Base-by-base conservation (phyloP, 2,797 vertebrate species). In the Kryptolebias ocellatus region DNA sequence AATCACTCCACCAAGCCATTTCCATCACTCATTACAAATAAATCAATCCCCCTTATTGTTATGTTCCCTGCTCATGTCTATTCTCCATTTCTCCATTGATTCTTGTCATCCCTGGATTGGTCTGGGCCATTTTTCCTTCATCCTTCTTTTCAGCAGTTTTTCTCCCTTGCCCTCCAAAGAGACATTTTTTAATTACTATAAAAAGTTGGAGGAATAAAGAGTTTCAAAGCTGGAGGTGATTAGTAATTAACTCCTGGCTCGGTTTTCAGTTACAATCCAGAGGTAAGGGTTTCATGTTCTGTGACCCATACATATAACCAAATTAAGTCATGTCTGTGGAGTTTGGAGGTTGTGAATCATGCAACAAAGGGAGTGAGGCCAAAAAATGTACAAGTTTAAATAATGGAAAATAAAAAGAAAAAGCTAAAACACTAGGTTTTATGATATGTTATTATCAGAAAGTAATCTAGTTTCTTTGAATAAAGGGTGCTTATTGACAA, bases 261-360 rank as follows among this genome's bases (percentile, higher is more conserved):
- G 78, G 60, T 77, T 86, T 85, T 78, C 81, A 83, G 78, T 87
- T 86, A 86, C 77, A 87, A 67, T 79, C 84, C 70, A 78, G 76
- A 56, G 54, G 60, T 78, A 82, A 83, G 78, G 3, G 72, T 29
- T 46, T 0, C 28, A 4, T 46, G 24, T 27, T 12, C 42, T 60
- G 52, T 49, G 79, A 85, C 34, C 63, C 0, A 11, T 12, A 10
- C 31, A 34, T 5, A 34, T 39, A 39, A 8, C 9, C 37, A 39
- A 39, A 39, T 9, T 10, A 39, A 10, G 9, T 39, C 37, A 34
- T 3, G 37, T 39, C 37, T 39, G 10, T 12, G 7, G 37, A 39
- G 37, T 11, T 10, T 39, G 37, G 37, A 39, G 37, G 37, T 10
- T 39, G 9, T 39, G 10, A 39, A 39, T 34, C 31, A 9, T 34